Evolutionary conservation across 2,113 vertebrate genomes (phyloP), one percentile per base, ranked within the genome.

Genomic region (Struthio camelus): DNA sequence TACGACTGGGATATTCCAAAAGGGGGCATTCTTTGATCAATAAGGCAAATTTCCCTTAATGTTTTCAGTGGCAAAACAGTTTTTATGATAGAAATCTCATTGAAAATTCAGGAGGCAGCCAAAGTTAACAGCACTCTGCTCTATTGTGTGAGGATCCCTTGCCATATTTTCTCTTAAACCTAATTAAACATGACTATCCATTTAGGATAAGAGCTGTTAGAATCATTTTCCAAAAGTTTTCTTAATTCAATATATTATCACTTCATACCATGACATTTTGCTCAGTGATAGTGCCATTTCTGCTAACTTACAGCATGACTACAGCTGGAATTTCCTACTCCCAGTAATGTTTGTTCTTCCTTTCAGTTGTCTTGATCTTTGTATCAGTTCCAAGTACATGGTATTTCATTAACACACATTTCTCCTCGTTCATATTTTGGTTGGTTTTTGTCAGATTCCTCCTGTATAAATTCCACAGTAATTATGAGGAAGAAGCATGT

Each of bases 121-220:
- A 79, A 96, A 96, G 76, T 88, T 95, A 95, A 93, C 93, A 97
- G 91, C 93, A 65, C 82, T 86, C 75, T 93, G 42, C 96, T 97
- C 94, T 94, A 82, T 90, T 91, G 75, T 91, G 34, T 79, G 48
- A 95, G 69, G 85, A 88, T 93, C 61, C 70, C 64, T 88, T 94
- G 91, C 91, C 89, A 95, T 94, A 91, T 93, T 96, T 96, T 90
- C 82, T 93, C 91, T 95, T 94, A 90, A 94, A 91, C 38, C 87
- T 94, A 93, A 95, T 95, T 96, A 94, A 95, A 94, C 70, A 73
- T 86, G 77, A 83, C 77, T 94, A 88, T 86, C 71, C 81, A 84
- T 91, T 97, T 83, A 91, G 78, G 53, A 94, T 77, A 93, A 95
- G 79, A 87, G 79, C 25, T 54, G 46, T 56, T 79, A 23, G 50